Conservation (phyloP, 2,113 vertebrate species). For the Falcunculus frontatus region DNA sequence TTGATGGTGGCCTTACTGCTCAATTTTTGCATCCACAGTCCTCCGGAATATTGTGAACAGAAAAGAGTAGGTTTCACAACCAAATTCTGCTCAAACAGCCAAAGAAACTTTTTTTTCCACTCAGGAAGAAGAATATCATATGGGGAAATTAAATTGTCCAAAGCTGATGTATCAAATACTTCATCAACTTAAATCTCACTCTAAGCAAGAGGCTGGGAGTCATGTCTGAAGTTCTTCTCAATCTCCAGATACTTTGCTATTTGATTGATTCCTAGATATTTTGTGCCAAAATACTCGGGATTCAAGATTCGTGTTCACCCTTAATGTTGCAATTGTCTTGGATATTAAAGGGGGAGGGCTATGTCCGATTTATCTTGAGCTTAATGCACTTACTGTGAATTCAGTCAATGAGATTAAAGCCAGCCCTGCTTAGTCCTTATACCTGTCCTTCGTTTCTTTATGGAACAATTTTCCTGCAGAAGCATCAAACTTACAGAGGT, state of each 20-base stretch:
- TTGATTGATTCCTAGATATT: neutral
- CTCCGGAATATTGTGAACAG: neutral
- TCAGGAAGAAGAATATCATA: neutral
- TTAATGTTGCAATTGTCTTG: neutral
- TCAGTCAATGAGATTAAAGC: neutral
- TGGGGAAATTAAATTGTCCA: neutral
- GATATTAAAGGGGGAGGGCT: neutral
- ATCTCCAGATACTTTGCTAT: neutral
- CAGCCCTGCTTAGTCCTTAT: neutral
- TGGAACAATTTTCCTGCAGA: neutral
- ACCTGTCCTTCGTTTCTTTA: accelerated
- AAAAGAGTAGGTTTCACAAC: neutral
- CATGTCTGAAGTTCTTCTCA: neutral
- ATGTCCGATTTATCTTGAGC: neutral
- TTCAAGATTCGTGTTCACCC: neutral
- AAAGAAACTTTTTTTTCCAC: neutral
- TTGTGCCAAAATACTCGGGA: neutral
- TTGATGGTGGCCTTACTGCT: neutral
- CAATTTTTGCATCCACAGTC: neutral
- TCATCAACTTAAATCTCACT: neutral
- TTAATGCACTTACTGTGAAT: neutral
- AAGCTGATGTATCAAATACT: neutral
- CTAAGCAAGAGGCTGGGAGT: neutral
- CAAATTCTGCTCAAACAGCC: neutral
- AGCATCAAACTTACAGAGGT: neutral